Conservation (phyloP, 2,113 vertebrate species). For the Forbesichthys agassizii region DNA sequence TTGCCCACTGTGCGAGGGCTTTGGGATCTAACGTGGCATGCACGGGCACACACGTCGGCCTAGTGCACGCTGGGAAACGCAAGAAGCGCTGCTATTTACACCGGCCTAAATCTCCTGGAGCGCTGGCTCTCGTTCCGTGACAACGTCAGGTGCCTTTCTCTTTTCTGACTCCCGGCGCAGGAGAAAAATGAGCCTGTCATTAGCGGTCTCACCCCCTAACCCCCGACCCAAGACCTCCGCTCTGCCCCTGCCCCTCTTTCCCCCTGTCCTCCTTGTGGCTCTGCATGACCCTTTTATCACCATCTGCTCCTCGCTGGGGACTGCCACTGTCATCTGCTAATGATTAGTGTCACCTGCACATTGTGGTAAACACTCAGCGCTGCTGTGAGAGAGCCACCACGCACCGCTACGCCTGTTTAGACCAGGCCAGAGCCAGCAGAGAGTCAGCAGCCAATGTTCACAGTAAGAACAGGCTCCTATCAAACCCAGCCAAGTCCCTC, state of each 20-base stretch:
- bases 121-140: background rate
- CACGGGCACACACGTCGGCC: slow-evolving; percentile 24
- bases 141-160: background rate
- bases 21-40: slow-evolving; percentile 60
- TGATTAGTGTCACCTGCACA: slow-evolving; percentile 92
- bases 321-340: slow-evolving; percentile 86
- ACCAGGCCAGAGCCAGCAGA: slow-evolving; percentile 29
- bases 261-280: slow-evolving; percentile 65
- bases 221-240: background rate
- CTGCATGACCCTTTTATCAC: slow-evolving; percentile 81
- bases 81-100: slow-evolving; percentile 51
- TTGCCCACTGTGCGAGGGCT: slow-evolving; percentile 40
- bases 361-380: slow-evolving; percentile 75
- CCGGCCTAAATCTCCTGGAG: slow-evolving; percentile 23
- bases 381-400: slow-evolving; percentile 57
- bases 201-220: background rate
- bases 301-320: slow-evolving; percentile 85
- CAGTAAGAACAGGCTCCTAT: background rate
- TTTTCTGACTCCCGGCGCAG: slow-evolving; percentile 28
- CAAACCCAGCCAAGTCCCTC: too few species aligned
- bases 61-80: slow-evolving; percentile 18
- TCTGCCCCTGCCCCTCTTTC: slow-evolving; percentile 15
- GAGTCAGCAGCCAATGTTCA: background rate
- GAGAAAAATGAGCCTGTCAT: slow-evolving; percentile 42
- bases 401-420: slow-evolving; percentile 52